Evolutionary conservation across 2,888 invertebrate genomes (phyloP), one percentile per base, ranked within the genome.

Genomic region (Ichneumon xanthorius): DNA sequence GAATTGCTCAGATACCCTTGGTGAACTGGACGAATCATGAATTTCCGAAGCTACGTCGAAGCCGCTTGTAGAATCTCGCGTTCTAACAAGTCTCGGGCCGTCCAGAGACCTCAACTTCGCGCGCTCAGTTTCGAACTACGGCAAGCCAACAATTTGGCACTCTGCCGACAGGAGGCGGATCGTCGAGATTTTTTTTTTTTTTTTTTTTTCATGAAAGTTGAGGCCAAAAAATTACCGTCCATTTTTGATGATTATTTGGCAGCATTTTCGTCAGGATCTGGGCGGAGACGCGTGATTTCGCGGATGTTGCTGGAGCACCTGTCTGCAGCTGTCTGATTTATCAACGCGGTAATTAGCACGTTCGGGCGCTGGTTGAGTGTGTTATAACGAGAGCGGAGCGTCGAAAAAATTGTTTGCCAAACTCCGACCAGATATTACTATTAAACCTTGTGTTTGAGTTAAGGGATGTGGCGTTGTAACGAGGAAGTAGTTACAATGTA

Each of bases 91-190:
- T 75, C 37, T 16, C 63, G 55, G 50, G 26, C 53, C 48, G 50
- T 75, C 14, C 67, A 65, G 22, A 55, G 26, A 33, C 26, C 19
- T 61, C 40, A 16, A n/a, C 68, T 30, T 53, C 75, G 11, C 45
- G 70, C 37, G 48, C 40, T 45, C 79, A 4, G n/a, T 72, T 71
- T 72, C 55, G 76, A 80, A 80, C 33, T 48, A 65, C 58, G n/a
- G 71, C 80, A 33, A 72, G 67, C 72, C 77, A 58, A 80, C 80
- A 84, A 84, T 83, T 86, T 80, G 77, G 65, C 86, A 86, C 80
- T 78, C 82, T 78, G 90, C 87, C 90, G 88, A 88, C 89, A 88
- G 82, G 87, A 87, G 90, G 89, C 86, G 88, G 88, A 77, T 78
- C 83, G 40, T 72, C 53, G 22, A 50, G 77, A 77, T 79, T 72